These are phyloP conservation scores for Drosophila sulfurigaster DNA, from an alignment of 1,140 invertebrate species.

Conservation along the genomic window DNA sequence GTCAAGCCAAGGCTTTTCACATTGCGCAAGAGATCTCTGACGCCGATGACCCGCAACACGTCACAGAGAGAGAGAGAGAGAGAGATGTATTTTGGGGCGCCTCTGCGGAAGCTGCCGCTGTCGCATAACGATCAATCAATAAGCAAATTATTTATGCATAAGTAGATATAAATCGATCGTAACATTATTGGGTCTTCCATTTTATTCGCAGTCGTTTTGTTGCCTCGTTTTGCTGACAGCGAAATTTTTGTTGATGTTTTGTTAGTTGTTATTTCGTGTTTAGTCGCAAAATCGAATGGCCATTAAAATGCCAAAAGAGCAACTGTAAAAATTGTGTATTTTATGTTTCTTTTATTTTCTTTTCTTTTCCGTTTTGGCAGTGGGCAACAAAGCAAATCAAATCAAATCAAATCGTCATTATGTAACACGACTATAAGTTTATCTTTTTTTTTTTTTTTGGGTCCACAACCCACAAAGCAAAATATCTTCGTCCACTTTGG, in stretches of 20 bases:
- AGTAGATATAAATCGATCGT: slow-evolving; percentile 26
- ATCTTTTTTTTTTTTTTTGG: neutral
- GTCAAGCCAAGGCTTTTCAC: slow-evolving; percentile 1
- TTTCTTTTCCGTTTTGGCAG: slow-evolving; percentile 31
- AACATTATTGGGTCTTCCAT: slow-evolving; percentile 34
- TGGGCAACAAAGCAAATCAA: slow-evolving; percentile 22
- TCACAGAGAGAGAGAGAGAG: neutral
- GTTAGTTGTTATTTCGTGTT: neutral
- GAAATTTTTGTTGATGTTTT: slow-evolving; percentile 35
- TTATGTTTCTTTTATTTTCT: neutral
- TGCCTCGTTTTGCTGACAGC: slow-evolving; percentile 34
- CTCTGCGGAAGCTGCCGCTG: slow-evolving; percentile 29
- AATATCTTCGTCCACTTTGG: neutral
- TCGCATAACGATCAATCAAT: slow-evolving; percentile 47
- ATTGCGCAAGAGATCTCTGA: slow-evolving; percentile 27
- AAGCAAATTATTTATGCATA: slow-evolving; percentile 44
- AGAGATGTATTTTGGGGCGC: neutral
- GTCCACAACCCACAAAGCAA: neutral
- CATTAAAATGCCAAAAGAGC: slow-evolving; percentile 46
- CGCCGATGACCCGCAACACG: slow-evolving; percentile 27
- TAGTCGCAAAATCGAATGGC: slow-evolving; percentile 21
- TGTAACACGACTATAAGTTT: slow-evolving; percentile 1
- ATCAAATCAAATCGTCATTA: slow-evolving; percentile 16
- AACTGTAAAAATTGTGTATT: slow-evolving; percentile 39
- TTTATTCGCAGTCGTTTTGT: slow-evolving; percentile 13